Conservation (phyloP, 2,888 invertebrate species). For the Epirrhoe tristata region DNA sequence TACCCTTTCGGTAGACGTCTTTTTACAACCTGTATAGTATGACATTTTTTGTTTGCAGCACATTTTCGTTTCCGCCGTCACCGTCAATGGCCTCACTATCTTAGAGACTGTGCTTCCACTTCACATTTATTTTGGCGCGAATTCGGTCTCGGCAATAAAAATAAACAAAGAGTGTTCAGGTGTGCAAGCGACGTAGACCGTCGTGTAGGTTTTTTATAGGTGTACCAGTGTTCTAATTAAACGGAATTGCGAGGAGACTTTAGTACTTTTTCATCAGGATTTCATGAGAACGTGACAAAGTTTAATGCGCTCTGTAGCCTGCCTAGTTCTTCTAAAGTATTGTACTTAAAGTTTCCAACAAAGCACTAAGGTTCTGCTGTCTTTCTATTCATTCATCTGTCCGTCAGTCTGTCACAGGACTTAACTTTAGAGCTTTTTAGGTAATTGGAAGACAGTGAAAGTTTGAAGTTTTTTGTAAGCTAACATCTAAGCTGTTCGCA, state of each 20-base stretch:
- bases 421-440: too few species aligned
- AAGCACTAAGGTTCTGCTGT: too few species aligned
- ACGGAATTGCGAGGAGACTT: slow-evolving; percentile 35
- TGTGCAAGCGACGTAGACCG: slow-evolving; percentile 51
- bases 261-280: slow-evolving; percentile 3
- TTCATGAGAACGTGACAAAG: slow-evolving; percentile 7
- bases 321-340: background rate
- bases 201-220: slow-evolving; percentile 44
- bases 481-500: too few species aligned
- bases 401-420: too few species aligned
- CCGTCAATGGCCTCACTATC: background rate
- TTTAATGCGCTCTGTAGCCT: background rate
- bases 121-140: slow-evolving; percentile 78
- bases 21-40: too few species aligned
- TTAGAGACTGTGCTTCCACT: slow-evolving; percentile 44
- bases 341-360: background rate
- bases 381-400: too few species aligned
- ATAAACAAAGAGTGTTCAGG: slow-evolving; percentile 72
- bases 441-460: too few species aligned
- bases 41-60: background rate
- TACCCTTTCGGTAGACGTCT: too few species aligned
- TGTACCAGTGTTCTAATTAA: slow-evolving; percentile 46
- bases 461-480: too few species aligned
- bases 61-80: background rate
- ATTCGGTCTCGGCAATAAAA: slow-evolving; percentile 73